A percentile compares a stretch with the other conserved stretches of the same genome.
phyloP scores from a whole-genome alignment of 2,113 vertebrate genomes.

The Otis tarda region DNA sequence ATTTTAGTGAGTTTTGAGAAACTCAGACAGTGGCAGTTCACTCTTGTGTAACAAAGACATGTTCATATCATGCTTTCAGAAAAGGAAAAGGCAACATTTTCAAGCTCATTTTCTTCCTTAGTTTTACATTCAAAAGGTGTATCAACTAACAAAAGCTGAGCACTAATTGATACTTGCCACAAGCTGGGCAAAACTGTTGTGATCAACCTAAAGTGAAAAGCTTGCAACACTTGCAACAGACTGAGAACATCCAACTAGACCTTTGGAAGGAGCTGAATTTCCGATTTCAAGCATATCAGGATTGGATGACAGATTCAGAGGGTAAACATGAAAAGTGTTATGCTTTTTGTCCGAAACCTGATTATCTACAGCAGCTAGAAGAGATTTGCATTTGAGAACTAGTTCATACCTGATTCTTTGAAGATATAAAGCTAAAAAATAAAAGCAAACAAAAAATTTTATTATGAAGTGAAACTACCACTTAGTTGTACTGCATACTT shows the following conservation, averaged over 20 bases:
- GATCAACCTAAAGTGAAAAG: not conserved
- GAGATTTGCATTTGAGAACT: not conserved
- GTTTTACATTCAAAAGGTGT: not conserved
- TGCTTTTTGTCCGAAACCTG: not conserved
- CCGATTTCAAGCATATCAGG: not conserved
- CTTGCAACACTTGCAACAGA: not conserved
- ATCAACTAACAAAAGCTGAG: not conserved
- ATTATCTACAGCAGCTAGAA: not conserved
- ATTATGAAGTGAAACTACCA: not conserved
- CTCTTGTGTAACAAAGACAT: not conserved
- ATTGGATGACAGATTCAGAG: not conserved
- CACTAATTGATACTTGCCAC: not conserved
- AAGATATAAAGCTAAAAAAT: not conserved
- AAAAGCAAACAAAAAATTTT: not conserved
- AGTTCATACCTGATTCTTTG: not conserved
- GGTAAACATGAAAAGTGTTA: not conserved
- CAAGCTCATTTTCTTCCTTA: not conserved
- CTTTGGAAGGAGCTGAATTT: not conserved
- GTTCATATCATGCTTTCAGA: not conserved
- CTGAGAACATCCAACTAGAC: not conserved
- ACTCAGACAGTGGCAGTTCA: not conserved
- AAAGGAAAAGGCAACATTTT: not conserved
- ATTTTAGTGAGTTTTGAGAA: slow-evolving; percentile 3
- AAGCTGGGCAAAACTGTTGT: not conserved
- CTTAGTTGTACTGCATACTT: not conserved